Evolutionary conservation across 2,113 vertebrate species (phyloP), one percentile per base, ranked within the genome.

Genomic region (Plectropomus leopardus): DNA sequence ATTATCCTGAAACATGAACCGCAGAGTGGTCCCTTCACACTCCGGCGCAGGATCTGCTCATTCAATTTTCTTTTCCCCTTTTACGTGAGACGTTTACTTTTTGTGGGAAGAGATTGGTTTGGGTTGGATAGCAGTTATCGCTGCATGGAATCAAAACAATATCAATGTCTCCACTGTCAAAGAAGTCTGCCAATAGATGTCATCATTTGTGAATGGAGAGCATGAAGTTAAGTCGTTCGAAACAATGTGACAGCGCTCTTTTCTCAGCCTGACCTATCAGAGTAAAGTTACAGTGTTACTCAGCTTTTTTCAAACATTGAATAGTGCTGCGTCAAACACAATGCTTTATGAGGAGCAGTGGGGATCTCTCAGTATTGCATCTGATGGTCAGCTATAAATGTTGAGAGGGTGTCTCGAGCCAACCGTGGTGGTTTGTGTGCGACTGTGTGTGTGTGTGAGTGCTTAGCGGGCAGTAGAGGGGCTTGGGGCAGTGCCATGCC

Each of bases 401-500:
- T 83, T 64, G 65, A 88, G 64, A 67, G 82, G 77, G 48, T 79
- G 80, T 83, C 74, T 90, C 82, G 75, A 83, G 87, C 85, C 76
- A 58, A 26, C 42, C 61, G 72, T 75, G 63, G 36, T 79, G 68
- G 67, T 82, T 32, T 82, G 72, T 78, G 75, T 84, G 76, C 81
- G 63, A 76, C 44, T 82, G 80, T 88, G 74, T 88, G 80, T 75
- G 81, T 64, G 65, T 32, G 65, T 36, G 83, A 93, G 78, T 93
- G 91, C 92, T 94, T 93, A 93, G 88, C 78, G 91, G 91, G 92
- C 92, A 92, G 90, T 89, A 83, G 90, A 86, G 92, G 90, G 92
- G 91, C 89, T 94, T 94, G 91, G 92, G 91, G 90, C 92, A 93
- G 90, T 91, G 93, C 93, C 92, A 93, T 93, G 94, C 94, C 94